Evolutionary conservation across 2,888 invertebrate genomes (phyloP).

Genomic region (Crocallis elinguaria): DNA sequence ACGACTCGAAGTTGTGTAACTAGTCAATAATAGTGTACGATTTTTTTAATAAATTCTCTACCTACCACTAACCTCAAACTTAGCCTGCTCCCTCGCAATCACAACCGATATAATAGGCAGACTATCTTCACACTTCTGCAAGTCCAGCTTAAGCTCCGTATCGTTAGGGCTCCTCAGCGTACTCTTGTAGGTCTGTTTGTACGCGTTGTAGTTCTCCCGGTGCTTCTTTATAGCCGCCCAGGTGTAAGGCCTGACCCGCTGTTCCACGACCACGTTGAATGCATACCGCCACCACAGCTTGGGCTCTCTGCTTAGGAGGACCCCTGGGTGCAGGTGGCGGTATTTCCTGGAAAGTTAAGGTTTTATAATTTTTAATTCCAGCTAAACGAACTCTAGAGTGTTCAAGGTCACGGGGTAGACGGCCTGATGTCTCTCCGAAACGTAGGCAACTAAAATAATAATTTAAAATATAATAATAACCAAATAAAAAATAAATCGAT

Average conservation of each 20-base stretch:
- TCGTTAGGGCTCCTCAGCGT: constrained; percentile 89
- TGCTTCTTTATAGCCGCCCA: constrained; percentile 89
- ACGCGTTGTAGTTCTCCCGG: constrained; percentile 88
- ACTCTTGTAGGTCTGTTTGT: constrained; percentile 88
- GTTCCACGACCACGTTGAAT: constrained; percentile 88
- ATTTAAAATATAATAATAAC: too few relatives aligned
- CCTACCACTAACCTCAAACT: constrained; percentile 86
- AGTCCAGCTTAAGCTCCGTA: constrained; percentile 88
- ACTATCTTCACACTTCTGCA: constrained; percentile 90
- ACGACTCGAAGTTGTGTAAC: too few relatives aligned
- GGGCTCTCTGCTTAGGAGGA: constrained; percentile 83
- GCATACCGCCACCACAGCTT: constrained; percentile 92
- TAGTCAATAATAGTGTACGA: too few relatives aligned
- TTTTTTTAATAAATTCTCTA: neutral
- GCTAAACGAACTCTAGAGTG: too few relatives aligned
- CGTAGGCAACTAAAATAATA: too few relatives aligned
- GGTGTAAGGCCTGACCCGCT: constrained; percentile 89
- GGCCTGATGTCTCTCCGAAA: too few relatives aligned
- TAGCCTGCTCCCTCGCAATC: constrained; percentile 91
- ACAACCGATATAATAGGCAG: constrained; percentile 90
- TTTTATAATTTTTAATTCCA: neutral
- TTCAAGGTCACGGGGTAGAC: too few relatives aligned
- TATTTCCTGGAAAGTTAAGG: constrained; percentile 76
- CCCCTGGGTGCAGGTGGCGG: constrained; percentile 86
- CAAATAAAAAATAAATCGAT: too few relatives aligned